Percentiles rank a stretch among this genome's conserved stretches.
phyloP scores from a whole-genome alignment of 2,797 vertebrate species.

The Coregonus suidteri region DNA sequence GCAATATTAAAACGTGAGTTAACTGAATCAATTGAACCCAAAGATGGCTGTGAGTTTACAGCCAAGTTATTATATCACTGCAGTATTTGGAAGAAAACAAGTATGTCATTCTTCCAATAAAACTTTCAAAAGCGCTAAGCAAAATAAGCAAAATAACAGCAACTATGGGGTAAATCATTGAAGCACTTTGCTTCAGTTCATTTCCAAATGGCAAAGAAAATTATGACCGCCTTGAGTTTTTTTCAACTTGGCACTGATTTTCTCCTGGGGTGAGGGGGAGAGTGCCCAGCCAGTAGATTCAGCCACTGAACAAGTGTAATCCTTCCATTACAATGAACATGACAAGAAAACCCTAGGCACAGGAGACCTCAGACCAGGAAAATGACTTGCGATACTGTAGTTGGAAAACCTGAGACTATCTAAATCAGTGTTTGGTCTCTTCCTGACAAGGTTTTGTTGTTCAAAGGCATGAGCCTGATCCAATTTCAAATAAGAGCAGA shows the following conservation, averaged over 20 bases:
- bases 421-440: background rate
- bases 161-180: constrained; percentile 34
- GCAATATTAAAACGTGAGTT: background rate
- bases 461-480: background rate
- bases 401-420: background rate
- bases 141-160: background rate
- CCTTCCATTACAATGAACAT: background rate
- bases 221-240: constrained; percentile 78
- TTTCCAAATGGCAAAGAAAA: constrained; percentile 76
- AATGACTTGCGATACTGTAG: background rate
- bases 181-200: constrained; percentile 72
- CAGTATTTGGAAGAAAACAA: background rate
- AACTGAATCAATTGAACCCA: background rate
- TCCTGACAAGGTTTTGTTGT: background rate
- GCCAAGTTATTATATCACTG: background rate
- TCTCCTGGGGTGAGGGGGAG: background rate
- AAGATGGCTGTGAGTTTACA: background rate
- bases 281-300: background rate
- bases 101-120: background rate
- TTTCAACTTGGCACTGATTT: constrained; percentile 25
- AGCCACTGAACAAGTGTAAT: background rate
- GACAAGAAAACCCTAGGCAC: background rate
- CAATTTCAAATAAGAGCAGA: background rate
- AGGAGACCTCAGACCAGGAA: background rate
- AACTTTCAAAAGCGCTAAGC: background rate